phyloP scores from a whole-genome alignment of 92 coral and sea anemone species.

The Micromussa lordhowensis region DNA sequence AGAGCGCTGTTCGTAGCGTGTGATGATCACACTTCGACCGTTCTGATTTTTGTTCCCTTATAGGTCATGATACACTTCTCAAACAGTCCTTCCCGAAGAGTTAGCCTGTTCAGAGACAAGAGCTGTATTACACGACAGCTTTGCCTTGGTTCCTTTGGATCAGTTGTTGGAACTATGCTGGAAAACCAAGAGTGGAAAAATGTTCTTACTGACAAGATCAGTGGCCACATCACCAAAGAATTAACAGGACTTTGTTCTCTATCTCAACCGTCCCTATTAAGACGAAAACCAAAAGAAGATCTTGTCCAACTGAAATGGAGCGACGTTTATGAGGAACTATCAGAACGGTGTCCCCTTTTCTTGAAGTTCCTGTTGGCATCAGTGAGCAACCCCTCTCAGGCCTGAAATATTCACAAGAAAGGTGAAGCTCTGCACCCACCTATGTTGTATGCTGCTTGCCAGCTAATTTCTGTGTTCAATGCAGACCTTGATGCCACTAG shows the following conservation, averaged over 20 bases:
- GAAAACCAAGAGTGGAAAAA: not conserved
- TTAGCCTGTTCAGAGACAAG: conserved; percentile 21
- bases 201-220: conserved; percentile 6
- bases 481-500: conserved; percentile 6
- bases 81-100: conserved; percentile 39
- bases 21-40: too few relatives aligned
- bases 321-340: not conserved
- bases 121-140: conserved; percentile 44
- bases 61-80: conserved; percentile 51
- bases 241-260: conserved; percentile 40
- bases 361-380: conserved; percentile 10
- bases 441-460: conserved; percentile 13
- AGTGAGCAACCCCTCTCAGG: conserved; percentile 26
- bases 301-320: conserved; percentile 15
- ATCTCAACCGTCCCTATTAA: conserved; percentile 28
- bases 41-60: not conserved
- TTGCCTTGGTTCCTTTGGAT: conserved; percentile 25
- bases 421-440: conserved; percentile 35
- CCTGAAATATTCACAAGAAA: conserved; percentile 31
- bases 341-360: conserved; percentile 22
- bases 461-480: not conserved
- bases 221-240: conserved; percentile 29
- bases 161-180: conserved; percentile 7
- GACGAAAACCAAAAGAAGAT: conserved; percentile 20
- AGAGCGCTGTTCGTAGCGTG: too few relatives aligned